Percentiles rank a stretch among this genome's conserved stretches.
These are phyloP conservation scores for Ecdyonurus torrentis DNA, from an alignment of 2,888 invertebrate species.

Conservation along the genomic window DNA sequence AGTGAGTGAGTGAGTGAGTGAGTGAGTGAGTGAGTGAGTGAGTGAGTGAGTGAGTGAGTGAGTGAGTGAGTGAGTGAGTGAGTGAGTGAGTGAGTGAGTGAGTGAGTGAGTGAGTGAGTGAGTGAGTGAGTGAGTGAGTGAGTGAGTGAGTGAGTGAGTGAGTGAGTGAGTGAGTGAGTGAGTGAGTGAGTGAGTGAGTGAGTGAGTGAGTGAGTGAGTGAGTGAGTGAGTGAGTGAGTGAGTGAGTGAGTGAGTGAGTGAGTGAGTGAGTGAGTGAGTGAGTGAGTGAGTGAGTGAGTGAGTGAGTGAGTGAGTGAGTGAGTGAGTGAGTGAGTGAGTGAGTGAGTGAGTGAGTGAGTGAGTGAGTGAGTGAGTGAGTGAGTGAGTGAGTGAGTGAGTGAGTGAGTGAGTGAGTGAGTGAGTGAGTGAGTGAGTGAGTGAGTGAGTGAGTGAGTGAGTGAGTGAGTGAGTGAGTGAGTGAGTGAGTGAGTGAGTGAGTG, in stretches of 20 bases:
- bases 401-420: slow-evolving; percentile 6
- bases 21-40: neutral
- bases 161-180: neutral
- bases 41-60: slow-evolving; percentile 5
- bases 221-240: slow-evolving; percentile 4
- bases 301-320: slow-evolving; percentile 4
- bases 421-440: slow-evolving; percentile 5
- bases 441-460: slow-evolving; percentile 5
- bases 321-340: slow-evolving; percentile 5
- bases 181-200: slow-evolving; percentile 4
- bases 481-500: slow-evolving; percentile 7
- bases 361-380: slow-evolving; percentile 5
- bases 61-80: slow-evolving; percentile 4
- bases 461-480: slow-evolving; percentile 6
- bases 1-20: slow-evolving; percentile 5
- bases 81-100: neutral
- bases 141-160: slow-evolving; percentile 1
- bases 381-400: slow-evolving; percentile 6
- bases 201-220: neutral
- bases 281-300: slow-evolving; percentile 3
- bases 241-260: too few species aligned
- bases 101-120: slow-evolving; percentile 1
- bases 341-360: slow-evolving; percentile 6
- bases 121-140: slow-evolving; percentile 4
- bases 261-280: slow-evolving; percentile 4